Conservation (phyloP, 1,140 invertebrate species). For the Drosophila neocordata region DNA sequence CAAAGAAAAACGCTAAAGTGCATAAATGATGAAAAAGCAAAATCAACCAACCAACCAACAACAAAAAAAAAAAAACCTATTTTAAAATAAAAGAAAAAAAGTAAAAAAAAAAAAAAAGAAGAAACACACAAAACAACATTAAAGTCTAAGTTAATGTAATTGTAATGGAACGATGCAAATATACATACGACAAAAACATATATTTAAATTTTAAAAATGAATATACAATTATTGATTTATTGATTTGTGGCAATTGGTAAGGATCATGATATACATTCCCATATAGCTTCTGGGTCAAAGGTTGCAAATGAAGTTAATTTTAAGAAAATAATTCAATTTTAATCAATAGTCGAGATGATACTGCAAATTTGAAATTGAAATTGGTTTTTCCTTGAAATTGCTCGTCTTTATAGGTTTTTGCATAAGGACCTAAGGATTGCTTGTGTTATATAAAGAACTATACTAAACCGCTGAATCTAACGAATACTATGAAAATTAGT, state of each 20-base stretch:
- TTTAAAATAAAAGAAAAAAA: slow-evolving; percentile 31
- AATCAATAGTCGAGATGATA: no score
- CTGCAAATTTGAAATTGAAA: no score
- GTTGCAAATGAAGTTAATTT: no score
- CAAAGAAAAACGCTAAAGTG: slow-evolving; percentile 35
- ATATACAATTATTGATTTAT: background rate
- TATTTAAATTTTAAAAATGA: slow-evolving; percentile 42
- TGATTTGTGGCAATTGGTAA: background rate
- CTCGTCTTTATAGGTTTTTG: no score
- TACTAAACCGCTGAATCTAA: no score
- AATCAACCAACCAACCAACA: slow-evolving; percentile 39
- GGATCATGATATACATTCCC: background rate
- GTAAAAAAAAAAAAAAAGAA: slow-evolving; percentile 23
- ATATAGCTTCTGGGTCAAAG: background rate
- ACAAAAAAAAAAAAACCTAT: slow-evolving; percentile 17
- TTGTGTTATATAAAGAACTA: no score
- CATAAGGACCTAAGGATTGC: no score
- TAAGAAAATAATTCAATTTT: no score
- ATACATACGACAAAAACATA: slow-evolving; percentile 60
- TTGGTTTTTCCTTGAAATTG: no score
- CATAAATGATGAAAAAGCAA: slow-evolving; percentile 24
- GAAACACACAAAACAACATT: slow-evolving; percentile 38
- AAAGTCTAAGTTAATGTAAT: slow-evolving; percentile 68
- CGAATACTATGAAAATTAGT: no score
- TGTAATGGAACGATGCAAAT: slow-evolving; percentile 79